Base-by-base conservation (phyloP, 2,888 invertebrate genomes). In the Marasmarcha lunaedactyla region DNA sequence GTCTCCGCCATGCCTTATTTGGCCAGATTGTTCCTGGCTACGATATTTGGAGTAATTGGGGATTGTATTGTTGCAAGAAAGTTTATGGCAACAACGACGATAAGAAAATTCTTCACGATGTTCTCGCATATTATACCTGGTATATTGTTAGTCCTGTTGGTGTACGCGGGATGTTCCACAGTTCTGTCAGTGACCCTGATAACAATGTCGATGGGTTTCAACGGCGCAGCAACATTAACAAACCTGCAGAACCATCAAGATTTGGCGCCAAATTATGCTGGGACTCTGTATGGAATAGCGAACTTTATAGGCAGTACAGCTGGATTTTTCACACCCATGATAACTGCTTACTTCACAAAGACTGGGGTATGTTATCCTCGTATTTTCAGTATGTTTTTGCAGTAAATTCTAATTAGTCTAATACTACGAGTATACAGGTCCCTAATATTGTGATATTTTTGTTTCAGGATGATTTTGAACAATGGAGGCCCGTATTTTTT, bases 221-320 rank as follows among this genome's bases (percentile, higher is more conserved):
- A 88, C 45, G 88, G 88, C 0, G 87, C 88, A 2, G 87, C 88
- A 0, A 87, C 88, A 0, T 59, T 87, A 41, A 86, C 88, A 0
- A 88, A 88, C 56, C 66, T 88, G 46, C 87, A 87, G 55, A 88
- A 88, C 46, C 84, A 89, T 42, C 92, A 92, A 63, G 92, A 92
- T 63, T 70, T 92, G 39, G 89, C 92, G 0, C 92, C 92, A 0
- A 92, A 91, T 56, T 92, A 87, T 58, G 92, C 92, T 0, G 92
- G 91, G 2, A 89, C 90, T 9, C 65, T 92, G 14, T 92, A 92
- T 52, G 92, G 92, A 7, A 88, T 91, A n/a, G 90, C 91, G 36
- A 92, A 92, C 53, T 89, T 89, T 47, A 65, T 92, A 14, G 92
- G 91, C 15, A 88, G 88, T 36, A 86, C 88, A 0, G 86, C 91